Evolutionary conservation across 2,113 vertebrate genomes (phyloP).

Genomic region (Procavia capensis): DNA sequence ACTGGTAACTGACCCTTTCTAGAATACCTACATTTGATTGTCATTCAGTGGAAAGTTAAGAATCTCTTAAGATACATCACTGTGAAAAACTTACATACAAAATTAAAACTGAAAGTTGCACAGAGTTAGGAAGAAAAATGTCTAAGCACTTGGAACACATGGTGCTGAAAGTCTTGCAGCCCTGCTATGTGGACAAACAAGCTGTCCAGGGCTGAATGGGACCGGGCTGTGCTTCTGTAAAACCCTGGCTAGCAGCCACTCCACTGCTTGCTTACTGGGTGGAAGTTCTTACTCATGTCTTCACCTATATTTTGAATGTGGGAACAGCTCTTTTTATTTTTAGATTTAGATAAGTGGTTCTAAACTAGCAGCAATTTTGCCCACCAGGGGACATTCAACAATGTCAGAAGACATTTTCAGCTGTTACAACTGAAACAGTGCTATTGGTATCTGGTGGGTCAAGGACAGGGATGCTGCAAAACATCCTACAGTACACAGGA

Average conservation of each 20-base stretch:
- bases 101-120: background rate
- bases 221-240: background rate
- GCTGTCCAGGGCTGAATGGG: background rate
- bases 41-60: background rate
- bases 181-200: background rate
- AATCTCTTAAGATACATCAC: slow-evolving; percentile 29
- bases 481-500: background rate
- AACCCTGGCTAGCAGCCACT: background rate
- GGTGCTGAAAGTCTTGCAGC: background rate
- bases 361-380: background rate
- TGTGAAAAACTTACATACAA: background rate
- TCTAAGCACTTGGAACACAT: background rate
- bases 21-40: background rate
- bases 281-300: background rate
- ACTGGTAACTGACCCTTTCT: background rate
- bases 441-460: background rate
- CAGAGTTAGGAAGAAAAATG: background rate
- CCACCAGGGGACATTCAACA: background rate
- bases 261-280: background rate
- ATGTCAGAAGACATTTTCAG: background rate
- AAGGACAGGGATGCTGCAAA: background rate
- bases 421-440: background rate
- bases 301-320: background rate
- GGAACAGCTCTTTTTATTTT: background rate
- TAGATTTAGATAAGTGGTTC: background rate